Conservation (phyloP, 2,888 invertebrate species). For the Ischnus inquisitorius region DNA sequence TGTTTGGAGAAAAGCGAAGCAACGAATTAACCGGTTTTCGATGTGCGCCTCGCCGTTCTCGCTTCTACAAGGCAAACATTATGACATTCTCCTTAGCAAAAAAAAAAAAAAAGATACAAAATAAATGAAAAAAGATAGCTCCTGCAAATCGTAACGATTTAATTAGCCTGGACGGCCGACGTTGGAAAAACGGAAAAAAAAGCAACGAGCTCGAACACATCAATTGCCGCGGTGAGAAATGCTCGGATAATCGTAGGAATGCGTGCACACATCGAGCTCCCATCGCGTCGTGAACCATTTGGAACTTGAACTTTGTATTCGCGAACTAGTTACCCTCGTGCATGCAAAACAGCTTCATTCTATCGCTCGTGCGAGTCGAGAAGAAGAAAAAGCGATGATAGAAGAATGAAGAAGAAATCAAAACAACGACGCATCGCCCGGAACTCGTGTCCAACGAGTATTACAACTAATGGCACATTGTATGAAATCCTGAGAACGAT, state of each 20-base stretch:
- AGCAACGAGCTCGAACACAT: background rate
- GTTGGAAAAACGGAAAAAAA: slow-evolving; percentile 14
- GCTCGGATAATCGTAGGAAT: background rate
- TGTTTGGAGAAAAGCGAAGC: slow-evolving; percentile 28
- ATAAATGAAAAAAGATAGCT: background rate
- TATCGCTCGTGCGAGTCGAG: background rate
- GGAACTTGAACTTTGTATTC: slow-evolving; percentile 42
- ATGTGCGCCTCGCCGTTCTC: slow-evolving; percentile 6
- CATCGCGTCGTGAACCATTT: slow-evolving; percentile 20
- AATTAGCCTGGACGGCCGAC: slow-evolving; percentile 32
- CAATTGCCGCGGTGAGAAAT: background rate
- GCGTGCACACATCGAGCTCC: background rate
- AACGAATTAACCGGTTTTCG: slow-evolving; percentile 9
- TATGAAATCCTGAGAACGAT: slow-evolving; percentile 29
- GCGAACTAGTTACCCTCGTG: background rate
- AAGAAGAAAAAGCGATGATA: slow-evolving; percentile 12
- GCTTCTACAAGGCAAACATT: slow-evolving; percentile 38
- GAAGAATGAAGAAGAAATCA: background rate
- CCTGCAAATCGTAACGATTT: slow-evolving; percentile 45
- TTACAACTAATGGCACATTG: slow-evolving; percentile 1
- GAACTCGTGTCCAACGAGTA: background rate
- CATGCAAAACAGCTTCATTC: background rate
- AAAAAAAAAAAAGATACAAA: slow-evolving; percentile 4
- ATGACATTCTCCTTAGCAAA: slow-evolving; percentile 29
- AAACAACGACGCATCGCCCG: slow-evolving; percentile 3